These are phyloP conservation scores for Lasiurus borealis DNA, from an alignment of 2,113 vertebrate genomes.

Conservation along the genomic window DNA sequence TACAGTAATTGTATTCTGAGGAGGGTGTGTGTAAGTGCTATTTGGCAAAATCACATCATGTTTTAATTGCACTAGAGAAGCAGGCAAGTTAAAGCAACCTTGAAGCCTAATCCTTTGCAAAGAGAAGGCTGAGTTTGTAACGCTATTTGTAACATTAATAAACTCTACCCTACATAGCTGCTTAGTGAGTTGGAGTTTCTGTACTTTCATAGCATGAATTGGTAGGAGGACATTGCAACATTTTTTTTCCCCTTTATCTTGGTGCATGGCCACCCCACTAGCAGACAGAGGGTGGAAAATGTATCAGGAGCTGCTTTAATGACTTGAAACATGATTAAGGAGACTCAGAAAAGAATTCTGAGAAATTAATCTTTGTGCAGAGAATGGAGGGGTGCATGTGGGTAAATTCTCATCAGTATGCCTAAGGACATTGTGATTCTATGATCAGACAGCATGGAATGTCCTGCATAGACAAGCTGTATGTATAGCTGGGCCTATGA, in stretches of 20 bases:
- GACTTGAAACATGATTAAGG: neutral
- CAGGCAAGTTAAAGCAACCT: conserved; percentile 38
- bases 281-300: neutral
- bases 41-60: conserved; percentile 42
- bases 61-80: conserved; percentile 63
- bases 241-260: neutral
- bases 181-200: neutral
- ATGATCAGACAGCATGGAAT: neutral
- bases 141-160: conserved; percentile 42
- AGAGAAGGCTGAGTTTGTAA: conserved; percentile 21
- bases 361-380: neutral
- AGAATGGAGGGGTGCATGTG: neutral
- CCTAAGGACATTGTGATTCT: neutral
- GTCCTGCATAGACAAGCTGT: neutral
- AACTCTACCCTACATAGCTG: neutral
- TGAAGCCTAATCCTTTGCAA: conserved; percentile 33
- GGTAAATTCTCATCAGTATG: neutral
- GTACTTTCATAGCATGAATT: neutral
- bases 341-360: neutral
- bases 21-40: conserved; percentile 5
- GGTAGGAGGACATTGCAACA: neutral
- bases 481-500: neutral
- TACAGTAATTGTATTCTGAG: conserved; percentile 53
- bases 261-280: neutral
- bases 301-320: neutral